These are phyloP conservation scores for Luperina nickerlii DNA, from an alignment of 2,888 invertebrate genomes.

Conservation along the genomic window DNA sequence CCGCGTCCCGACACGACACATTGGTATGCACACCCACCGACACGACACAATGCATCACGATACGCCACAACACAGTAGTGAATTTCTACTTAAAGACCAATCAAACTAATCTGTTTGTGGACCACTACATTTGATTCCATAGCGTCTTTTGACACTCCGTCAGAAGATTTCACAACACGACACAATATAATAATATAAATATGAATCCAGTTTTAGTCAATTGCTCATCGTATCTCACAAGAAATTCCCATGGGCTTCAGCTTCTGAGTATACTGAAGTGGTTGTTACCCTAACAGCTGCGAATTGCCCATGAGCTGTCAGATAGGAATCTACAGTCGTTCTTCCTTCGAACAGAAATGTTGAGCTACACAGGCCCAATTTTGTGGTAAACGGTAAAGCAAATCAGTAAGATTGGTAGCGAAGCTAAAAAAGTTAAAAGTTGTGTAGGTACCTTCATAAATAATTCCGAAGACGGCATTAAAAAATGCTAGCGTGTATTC, in stretches of 20 bases:
- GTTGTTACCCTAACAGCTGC: not conserved
- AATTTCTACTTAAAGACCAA: not conserved
- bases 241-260: not conserved
- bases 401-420: not conserved
- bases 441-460: slow-evolving; percentile 39
- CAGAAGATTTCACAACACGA: not conserved
- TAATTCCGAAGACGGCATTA: not conserved
- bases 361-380: not conserved
- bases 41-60: not conserved
- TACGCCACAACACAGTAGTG: not conserved
- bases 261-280: not conserved
- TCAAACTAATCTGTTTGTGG: not conserved
- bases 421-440: not conserved
- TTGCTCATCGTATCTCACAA: not conserved
- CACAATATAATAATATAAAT: not conserved
- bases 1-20: not conserved
- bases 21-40: not conserved
- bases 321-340: not conserved
- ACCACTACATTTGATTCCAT: not conserved
- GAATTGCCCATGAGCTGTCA: not conserved
- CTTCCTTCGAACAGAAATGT: not conserved
- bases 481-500: slow-evolving; percentile 53
- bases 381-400: not conserved
- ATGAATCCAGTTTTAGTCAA: not conserved
- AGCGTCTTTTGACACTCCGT: not conserved